Base-by-base conservation (phyloP, 2,113 vertebrate species). In the Notothenia rossii region DNA sequence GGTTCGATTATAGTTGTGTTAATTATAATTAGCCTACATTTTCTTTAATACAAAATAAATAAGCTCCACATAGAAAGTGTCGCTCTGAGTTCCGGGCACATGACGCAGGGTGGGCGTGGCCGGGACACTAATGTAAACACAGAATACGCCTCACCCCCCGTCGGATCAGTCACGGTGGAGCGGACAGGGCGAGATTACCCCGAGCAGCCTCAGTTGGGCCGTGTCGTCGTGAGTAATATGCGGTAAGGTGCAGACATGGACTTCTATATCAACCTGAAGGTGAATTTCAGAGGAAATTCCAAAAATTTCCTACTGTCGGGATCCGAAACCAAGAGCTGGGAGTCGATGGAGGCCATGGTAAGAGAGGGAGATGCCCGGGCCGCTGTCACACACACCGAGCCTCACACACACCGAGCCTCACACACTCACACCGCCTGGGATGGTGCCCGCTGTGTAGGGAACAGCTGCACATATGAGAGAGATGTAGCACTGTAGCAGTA, bases 301-400 rank as follows among this genome's bases (percentile, higher is more conserved):
- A 94, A 94, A 85, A 94, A 92, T 90, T 94, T 95, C 58, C 89
- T 97, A 50, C 94, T 99, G 82, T 96, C 97, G 0, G 96, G 97
- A 87, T 95, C 97, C 13, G 94, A 94, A 85, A 96, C 89, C 80
- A 97, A 96, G 88, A 96, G 96, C 53, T 99, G 98, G 98, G 96
- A 96, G 72, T 96, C 97, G 43, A 94, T 98, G 82, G 97, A 99
- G 94, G 97, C 97, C 85, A 98, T 96, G 97, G 97, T 98, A 89
- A 97, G 81, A 70, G 50, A 33, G 72, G 7, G 17, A 64, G 14
- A 50, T 3, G 53, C 51, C 48, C 40, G 43, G 67, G 77, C 75
- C 51, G 69, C 13, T 59, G 12, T 20, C 22, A 51, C 14, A 66
- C 63, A 29, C 59, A 40, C 29, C 29, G 3, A 33, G 36, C n/a